These are phyloP conservation scores for Peromyscus leucopus DNA, from an alignment of 2,113 vertebrate genomes.

Conservation along the genomic window DNA sequence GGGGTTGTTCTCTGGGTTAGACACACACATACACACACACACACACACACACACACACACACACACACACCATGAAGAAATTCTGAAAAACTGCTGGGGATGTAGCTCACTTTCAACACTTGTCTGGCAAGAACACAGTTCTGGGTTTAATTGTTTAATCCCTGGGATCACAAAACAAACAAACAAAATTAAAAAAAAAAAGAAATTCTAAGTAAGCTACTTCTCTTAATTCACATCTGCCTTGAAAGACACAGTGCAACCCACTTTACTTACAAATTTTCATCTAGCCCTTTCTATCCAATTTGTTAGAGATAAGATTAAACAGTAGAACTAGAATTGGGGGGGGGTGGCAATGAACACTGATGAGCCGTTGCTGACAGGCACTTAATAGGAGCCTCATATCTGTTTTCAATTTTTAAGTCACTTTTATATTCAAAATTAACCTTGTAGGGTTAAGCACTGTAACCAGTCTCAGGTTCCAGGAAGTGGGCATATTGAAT, in stretches of 20 bases:
- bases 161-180: too few relatives aligned
- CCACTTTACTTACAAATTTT: not conserved
- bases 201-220: not conserved
- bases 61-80: too few relatives aligned
- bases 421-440: not conserved
- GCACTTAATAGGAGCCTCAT: not conserved
- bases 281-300: accelerated
- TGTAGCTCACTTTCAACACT: too few relatives aligned
- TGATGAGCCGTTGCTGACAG: not conserved
- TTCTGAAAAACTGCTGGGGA: too few relatives aligned
- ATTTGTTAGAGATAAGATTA: not conserved
- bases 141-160: too few relatives aligned
- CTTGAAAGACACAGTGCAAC: not conserved
- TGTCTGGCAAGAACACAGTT: too few relatives aligned
- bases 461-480: not conserved
- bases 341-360: not conserved
- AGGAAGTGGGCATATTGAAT: not conserved
- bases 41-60: not conserved
- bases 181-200: not conserved
- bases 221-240: not conserved
- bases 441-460: not conserved
- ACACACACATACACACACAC: too few relatives aligned
- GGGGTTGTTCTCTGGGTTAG: not conserved
- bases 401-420: not conserved
- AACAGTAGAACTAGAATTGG: not conserved